Percentiles rank a stretch among this genome's conserved stretches.
phyloP scores from a whole-genome alignment of 2,797 vertebrate species.

The Bradypodion ventrale region DNA sequence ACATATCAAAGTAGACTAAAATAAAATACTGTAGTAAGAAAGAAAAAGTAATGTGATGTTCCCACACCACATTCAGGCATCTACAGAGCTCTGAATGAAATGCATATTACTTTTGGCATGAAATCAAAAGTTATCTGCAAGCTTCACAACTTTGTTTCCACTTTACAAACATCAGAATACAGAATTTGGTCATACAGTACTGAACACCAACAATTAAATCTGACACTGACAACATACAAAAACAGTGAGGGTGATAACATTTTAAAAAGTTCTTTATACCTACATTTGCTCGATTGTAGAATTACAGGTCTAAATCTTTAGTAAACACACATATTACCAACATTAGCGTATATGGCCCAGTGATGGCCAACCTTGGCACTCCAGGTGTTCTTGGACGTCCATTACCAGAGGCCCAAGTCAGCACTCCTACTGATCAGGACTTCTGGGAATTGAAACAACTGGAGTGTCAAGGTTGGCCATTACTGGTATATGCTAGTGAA shows the following conservation, averaged over 20 bases:
- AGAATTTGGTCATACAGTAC: slow-evolving; percentile 27
- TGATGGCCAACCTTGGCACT: no score
- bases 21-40: no score
- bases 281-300: not conserved
- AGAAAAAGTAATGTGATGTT: not conserved
- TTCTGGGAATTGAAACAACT: no score
- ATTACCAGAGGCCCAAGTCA: no score
- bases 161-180: slow-evolving; percentile 45
- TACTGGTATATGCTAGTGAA: slow-evolving; percentile 6
- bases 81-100: not conserved
- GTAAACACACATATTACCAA: not conserved
- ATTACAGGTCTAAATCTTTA: slow-evolving; percentile 33
- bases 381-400: no score
- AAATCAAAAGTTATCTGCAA: slow-evolving; percentile 65
- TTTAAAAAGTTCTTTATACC: slow-evolving; percentile 30
- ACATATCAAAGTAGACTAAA: no score
- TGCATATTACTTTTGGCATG: slow-evolving; percentile 51
- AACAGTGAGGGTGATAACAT: not conserved
- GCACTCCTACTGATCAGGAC: no score
- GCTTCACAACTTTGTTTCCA: slow-evolving; percentile 37
- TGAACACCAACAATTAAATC: not conserved
- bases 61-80: not conserved
- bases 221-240: not conserved
- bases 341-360: slow-evolving; percentile 20
- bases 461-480: no score